phyloP scores from a whole-genome alignment of 2,797 vertebrate genomes.

The Sebastes oblongus region DNA sequence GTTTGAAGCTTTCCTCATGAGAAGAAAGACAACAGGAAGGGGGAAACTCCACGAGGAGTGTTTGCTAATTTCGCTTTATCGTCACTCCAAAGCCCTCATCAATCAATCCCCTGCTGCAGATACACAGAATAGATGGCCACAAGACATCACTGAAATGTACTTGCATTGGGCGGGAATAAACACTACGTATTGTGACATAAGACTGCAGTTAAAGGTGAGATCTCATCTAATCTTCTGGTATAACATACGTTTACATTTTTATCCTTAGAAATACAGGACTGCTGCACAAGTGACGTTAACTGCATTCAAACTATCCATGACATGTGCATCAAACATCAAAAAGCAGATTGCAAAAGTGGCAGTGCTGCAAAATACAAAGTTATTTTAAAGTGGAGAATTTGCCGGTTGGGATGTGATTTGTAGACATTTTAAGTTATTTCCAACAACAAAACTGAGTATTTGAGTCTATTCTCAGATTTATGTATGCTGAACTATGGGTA shows the following conservation, averaged over 20 bases:
- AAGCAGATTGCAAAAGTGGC: neutral
- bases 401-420: fast-evolving
- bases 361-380: neutral
- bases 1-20: neutral
- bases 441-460: neutral
- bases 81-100: no score
- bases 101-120: no score
- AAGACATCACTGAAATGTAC: no score
- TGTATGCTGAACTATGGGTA: neutral
- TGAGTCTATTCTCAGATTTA: neutral
- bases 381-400: neutral
- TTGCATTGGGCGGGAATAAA: neutral
- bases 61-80: neutral
- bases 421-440: neutral
- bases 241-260: neutral
- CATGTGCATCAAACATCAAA: neutral
- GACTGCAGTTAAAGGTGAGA: neutral
- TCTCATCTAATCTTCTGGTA: neutral
- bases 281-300: neutral
- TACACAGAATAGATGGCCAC: no score
- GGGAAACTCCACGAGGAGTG: neutral
- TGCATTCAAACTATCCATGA: neutral
- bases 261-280: no score
- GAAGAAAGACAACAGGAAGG: neutral
- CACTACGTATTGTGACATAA: neutral